Percentiles rank a stretch among this genome's conserved stretches.
Conservation (phyloP, 2,888 invertebrate species). For the Palloptera scutellata region DNA sequence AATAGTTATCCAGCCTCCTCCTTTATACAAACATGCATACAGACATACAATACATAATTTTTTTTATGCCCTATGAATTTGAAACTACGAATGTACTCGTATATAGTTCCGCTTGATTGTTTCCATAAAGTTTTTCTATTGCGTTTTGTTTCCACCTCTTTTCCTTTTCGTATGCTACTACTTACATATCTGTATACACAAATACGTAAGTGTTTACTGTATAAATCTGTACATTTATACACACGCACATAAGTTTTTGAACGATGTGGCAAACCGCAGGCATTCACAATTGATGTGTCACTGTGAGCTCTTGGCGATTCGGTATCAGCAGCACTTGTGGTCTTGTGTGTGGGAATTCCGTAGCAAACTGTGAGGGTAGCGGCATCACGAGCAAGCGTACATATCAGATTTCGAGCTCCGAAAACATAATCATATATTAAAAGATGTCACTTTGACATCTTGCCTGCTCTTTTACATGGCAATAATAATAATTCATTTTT, state of each 20-base stretch:
- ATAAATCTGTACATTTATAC: conserved; percentile 1
- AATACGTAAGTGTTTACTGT: neutral
- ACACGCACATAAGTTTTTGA: neutral
- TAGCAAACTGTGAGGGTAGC: conserved; percentile 35
- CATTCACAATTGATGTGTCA: too few relatives aligned
- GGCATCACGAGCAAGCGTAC: conserved; percentile 42
- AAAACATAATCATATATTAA: conserved; percentile 65
- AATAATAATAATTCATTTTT: conserved; percentile 65
- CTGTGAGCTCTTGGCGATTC: too few relatives aligned
- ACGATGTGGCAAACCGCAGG: too few relatives aligned
- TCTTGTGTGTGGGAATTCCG: conserved; percentile 43
- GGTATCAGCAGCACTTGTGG: too few relatives aligned
- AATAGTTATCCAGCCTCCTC: too few relatives aligned
- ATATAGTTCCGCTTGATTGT: too few relatives aligned
- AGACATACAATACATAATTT: too few relatives aligned
- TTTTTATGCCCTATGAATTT: too few relatives aligned
- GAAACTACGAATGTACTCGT: too few relatives aligned
- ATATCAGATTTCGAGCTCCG: conserved; percentile 64
- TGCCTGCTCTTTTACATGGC: conserved; percentile 64
- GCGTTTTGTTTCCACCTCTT: too few relatives aligned
- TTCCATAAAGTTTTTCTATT: too few relatives aligned
- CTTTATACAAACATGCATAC: too few relatives aligned
- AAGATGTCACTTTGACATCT: conserved; percentile 65
- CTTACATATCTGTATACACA: conserved; percentile 2
- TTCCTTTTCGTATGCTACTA: neutral